Evolutionary conservation across 1,140 invertebrate species (phyloP), one percentile per base, ranked within the genome.

Genomic region (Diachasmimorpha longicaudata): DNA sequence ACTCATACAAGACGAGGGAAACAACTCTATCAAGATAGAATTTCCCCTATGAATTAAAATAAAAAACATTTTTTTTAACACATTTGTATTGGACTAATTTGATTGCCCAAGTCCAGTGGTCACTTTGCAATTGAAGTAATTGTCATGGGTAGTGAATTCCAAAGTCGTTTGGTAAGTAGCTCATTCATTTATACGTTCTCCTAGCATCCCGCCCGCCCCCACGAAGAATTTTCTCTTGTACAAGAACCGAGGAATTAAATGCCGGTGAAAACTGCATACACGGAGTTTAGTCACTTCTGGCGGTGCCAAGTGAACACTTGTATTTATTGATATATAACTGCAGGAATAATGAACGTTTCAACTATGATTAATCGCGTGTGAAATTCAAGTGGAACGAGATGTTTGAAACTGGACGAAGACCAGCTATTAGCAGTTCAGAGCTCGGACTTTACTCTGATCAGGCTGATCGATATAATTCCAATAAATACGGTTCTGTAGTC

Each of bases 401-500:
- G 87, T 85, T 86, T 71, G 83, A 87, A 23, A 82, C 83, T 6
- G 81, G 81, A 74, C 84, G 87, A 74, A 83, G 88, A 80, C 87
- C 85, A 4, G 85, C 82, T 63, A 87, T 87, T 66, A 89, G 85
- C 78, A 87, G 84, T 42, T 89, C 88, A 5, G 87, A 89, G 78
- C 84, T 89, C 74, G 88, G 88, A 70, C 81, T 89, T 25, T 89
- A 89, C 74, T 87, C 86, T 11, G 87, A 89, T 83, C 83, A 84
- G 25, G 79, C 77, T 39, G 86, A 88, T 79, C 81, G 79, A 68
- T 85, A 87, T 72, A 82, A 79, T 55, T 84, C 77, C 23, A 87
- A 70, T 77, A 82, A 80, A 36, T 83, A 86, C 83, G 80, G 83
- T 46, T 78, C 80, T 14, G 76, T 85, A 3, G 78, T 85, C 2